Base-by-base conservation (phyloP, 2,797 vertebrate species). In the Spheniscus humboldti region DNA sequence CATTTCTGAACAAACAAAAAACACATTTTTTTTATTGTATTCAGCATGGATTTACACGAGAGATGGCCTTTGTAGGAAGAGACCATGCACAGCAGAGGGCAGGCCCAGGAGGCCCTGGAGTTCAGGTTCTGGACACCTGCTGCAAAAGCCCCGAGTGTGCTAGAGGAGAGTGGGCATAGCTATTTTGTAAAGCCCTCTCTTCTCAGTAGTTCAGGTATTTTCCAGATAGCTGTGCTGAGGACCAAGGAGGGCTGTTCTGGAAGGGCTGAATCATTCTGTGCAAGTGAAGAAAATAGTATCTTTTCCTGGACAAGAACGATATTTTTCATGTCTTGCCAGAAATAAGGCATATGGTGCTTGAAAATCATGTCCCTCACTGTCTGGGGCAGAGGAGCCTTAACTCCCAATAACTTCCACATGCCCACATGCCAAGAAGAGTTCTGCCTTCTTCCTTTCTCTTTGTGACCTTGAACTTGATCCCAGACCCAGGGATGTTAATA, bases 81-180 rank as follows among this genome's bases (percentile, higher is more conserved):
- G 30, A 68, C 2, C 4, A 9, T 22, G 35, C 11, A 17, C 8
- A 71, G 19, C 28, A 81, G n/a, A 82, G 10, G 11, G 20, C n/a
- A 53, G 31, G 19, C 12, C 14, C 57, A 12, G 12, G 13, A 53
- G n/a, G 41, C 41, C 13, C 22, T 64, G 55, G 27, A 23, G 8
- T 52, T 73, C 69, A 85, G 13, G 8, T 67, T 81, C 31, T 37
- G 35, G 24, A 57, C 24, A 52, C 5, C 22, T 22, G 9, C 28
- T 23, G 10, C 87, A n/a, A 47, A 18, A 64, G 33, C 13, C 23
- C 11, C 0, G 0, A 9, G 12, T 19, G 20, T 62, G 20, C 39
- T 64, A n/a, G 25, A 79, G 47, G 52, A 48, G 47, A 35, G 12
- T 31, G 18, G 5, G 24, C 9, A 27, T 6, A 72, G 23, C 7